Conservation (phyloP, 2,797 vertebrate genomes). For the Acanthopagrus latus region DNA sequence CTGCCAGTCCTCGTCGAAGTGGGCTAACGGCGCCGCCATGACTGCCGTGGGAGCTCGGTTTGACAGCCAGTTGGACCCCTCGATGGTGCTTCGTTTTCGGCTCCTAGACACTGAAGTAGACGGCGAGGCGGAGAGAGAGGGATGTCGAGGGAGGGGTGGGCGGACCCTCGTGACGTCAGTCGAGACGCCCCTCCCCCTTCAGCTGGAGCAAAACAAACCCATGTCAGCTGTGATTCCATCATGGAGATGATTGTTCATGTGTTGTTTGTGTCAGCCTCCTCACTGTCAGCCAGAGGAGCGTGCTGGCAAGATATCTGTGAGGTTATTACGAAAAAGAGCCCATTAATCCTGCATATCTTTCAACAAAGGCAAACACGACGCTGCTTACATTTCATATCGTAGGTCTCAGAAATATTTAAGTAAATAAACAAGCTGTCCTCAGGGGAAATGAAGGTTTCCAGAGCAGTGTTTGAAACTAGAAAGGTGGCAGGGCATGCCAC, state of each 20-base stretch:
- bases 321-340: background rate
- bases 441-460: too few relatives aligned
- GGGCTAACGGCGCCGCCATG: conserved; percentile 92
- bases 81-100: conserved; percentile 34
- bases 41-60: conserved; percentile 66
- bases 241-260: too few relatives aligned
- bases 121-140: background rate
- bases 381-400: background rate
- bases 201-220: conserved; percentile 54
- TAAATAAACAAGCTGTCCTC: too few relatives aligned
- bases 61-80: conserved; percentile 4
- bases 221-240: too few relatives aligned
- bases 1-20: conserved; percentile 96
- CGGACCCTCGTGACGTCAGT: background rate
- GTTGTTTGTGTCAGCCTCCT: background rate
- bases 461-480: too few relatives aligned
- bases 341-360: background rate
- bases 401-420: background rate
- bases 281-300: background rate
- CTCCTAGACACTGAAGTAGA: conserved; percentile 25
- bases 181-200: background rate
- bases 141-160: background rate
- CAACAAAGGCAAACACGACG: background rate
- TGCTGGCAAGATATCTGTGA: too few relatives aligned
- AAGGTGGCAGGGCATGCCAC: too few relatives aligned